phyloP scores from a whole-genome alignment of 2,113 vertebrate genomes.

The Hiodon tergisus region DNA sequence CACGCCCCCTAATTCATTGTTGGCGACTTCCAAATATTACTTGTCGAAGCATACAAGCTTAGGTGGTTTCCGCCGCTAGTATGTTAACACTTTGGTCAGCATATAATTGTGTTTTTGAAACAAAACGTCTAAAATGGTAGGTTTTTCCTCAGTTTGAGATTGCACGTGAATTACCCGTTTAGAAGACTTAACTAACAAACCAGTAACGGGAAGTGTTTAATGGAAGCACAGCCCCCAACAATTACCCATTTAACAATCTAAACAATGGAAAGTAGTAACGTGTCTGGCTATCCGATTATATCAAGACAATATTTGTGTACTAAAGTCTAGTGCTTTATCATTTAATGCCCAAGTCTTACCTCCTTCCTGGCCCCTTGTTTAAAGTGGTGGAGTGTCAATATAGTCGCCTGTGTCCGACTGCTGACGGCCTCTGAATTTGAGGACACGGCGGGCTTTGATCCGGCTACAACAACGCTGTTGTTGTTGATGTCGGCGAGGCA shows the following conservation, averaged over 20 bases:
- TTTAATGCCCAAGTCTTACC: slow-evolving; percentile 26
- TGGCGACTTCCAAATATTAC: slow-evolving; percentile 4
- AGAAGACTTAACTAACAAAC: too few relatives aligned
- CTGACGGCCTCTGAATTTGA: slow-evolving; percentile 17
- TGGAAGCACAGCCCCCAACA: too few relatives aligned
- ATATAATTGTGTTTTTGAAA: neutral
- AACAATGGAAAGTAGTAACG: too few relatives aligned
- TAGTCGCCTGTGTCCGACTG: slow-evolving; percentile 14
- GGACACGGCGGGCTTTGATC: slow-evolving; percentile 19
- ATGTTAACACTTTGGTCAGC: neutral
- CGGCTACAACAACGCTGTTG: slow-evolving; percentile 28
- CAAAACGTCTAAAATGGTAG: neutral
- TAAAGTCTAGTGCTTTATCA: too few relatives aligned
- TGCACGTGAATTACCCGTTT: neutral
- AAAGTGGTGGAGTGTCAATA: slow-evolving; percentile 34
- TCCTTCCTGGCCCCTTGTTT: slow-evolving; percentile 47
- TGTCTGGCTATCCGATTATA: too few relatives aligned
- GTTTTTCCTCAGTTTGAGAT: neutral
- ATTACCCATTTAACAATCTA: neutral
- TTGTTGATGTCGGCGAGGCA: slow-evolving; percentile 53
- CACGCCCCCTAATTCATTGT: neutral
- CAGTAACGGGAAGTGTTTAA: too few relatives aligned
- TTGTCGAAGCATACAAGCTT: neutral
- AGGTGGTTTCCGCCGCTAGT: neutral
- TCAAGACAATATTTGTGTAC: too few relatives aligned